Evolutionary conservation across 1,140 invertebrate genomes (phyloP), one percentile per base, ranked within the genome.

Genomic region (Platyscapa corneri): DNA sequence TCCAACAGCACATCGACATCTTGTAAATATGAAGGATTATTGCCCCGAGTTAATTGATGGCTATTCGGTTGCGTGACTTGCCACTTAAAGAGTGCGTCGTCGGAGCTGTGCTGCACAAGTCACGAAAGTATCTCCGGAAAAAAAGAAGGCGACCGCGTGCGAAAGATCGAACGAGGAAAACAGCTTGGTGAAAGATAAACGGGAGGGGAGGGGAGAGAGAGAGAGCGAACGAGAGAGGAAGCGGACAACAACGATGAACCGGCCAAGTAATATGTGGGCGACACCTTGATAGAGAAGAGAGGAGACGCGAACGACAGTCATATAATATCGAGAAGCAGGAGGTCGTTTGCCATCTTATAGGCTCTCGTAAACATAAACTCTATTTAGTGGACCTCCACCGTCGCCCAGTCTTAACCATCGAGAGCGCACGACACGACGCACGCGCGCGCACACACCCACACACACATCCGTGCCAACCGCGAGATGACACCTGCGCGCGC

Each of bases 311-410:
- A 83, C 80, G 87, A 84, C 87, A 86, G 67, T 64, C 84, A 72
- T 75, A 86, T 53, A 83, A 86, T 79, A 82, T 74, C 53, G 76
- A 65, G 77, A 79, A 23, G 46, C 34, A 27, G 27, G 30, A 82
- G 34, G 64, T 64, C 76, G 76, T 78, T 82, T 65, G 27, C 82
- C 86, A 78, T 82, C 32, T 86, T 82, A 88, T 88, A 42, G 56
- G 49, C 6, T 23, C 90, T 92, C 91, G 90, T 92, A 80, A 85
- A 80, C 77, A 79, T 83, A 92, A 92, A 92, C 88, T 92, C 91
- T 90, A 91, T 93, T 92, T 92, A 90, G 90, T 89, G 89, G 91
- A 93, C 92, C 91, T 92, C 91, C 91, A 88, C 87, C 90, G 46
- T 76, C 70, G 37, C 18, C 20, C 12, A 70, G 2, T 34, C 30